A percentile compares a stretch with the other conserved stretches of the same genome.
These are phyloP conservation scores for Catagonus wagneri DNA, from an alignment of 2,113 vertebrate genomes.

Conservation along the genomic window DNA sequence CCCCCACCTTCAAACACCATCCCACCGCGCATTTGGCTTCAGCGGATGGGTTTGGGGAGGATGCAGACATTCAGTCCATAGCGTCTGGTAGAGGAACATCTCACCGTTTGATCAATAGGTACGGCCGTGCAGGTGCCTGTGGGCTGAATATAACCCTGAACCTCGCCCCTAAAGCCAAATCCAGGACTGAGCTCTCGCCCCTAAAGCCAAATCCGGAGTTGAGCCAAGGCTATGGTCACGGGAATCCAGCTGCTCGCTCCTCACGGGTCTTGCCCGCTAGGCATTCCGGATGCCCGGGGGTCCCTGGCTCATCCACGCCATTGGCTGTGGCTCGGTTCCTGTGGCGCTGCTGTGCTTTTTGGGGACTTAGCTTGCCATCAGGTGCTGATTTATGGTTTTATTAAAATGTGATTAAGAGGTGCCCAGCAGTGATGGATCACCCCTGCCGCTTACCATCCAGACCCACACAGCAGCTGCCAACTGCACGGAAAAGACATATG, in stretches of 20 bases:
- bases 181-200: accelerated
- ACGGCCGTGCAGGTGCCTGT: neutral
- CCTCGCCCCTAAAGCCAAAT: too few species aligned
- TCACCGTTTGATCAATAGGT: neutral
- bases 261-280: too few species aligned
- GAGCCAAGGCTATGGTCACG: accelerated
- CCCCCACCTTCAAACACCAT: neutral
- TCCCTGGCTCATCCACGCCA: accelerated
- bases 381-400: conserved; percentile 59
- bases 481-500: accelerated
- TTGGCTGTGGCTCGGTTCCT: neutral
- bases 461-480: neutral
- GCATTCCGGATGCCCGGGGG: accelerated
- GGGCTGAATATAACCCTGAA: too few species aligned
- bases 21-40: neutral
- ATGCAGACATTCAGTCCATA: neutral
- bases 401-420: conserved; percentile 54
- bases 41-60: accelerated
- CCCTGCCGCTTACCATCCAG: neutral
- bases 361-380: neutral
- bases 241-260: neutral
- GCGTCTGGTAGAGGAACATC: too few species aligned
- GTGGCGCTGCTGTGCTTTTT: neutral
- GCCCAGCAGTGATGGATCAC: neutral
- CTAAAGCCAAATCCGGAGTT: accelerated